Base-by-base conservation (phyloP, 2,797 vertebrate species). In the Orientallactaga sibirica region DNA sequence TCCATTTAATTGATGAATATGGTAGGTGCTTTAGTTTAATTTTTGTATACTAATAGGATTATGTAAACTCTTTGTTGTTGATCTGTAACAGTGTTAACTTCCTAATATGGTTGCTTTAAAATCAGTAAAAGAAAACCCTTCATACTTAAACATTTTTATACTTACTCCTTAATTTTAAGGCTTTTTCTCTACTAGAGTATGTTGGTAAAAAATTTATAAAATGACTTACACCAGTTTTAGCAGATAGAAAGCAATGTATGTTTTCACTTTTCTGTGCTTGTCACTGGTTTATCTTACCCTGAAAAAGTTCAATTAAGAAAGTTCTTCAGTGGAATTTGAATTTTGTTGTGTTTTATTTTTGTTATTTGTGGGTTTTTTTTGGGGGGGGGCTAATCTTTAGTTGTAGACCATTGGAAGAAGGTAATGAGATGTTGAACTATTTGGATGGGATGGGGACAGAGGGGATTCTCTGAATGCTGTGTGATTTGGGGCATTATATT, bases 361-460 rank as follows among this genome's bases (percentile, higher is more conserved):
- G 64, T 33, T 78, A 10, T 74, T 41, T 61, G 70, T 37, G 48
- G 95, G 94, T 88, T 75, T 89, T 61, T 89, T 88, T 96, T 2
- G 33, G 33, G 33, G 33, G 33, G 33, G 33, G 33, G 52, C 66
- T 94, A 95, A 94, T 97, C 68, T 83, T 64, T 91, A 93, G 79
- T 93, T 93, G 61, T 97, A 94, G 95, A 75, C 78, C 80, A 95
- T 81, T 97, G 92, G 84, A 97, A 95, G 88, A 97, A 97, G 97
- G 80, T 95, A 96, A 81, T 89, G 86, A 91, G 71, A 90, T 97
- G 27, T 95, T 81, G 95, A 91, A 91, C 5, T 93, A 4, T 95
- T 87, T 95, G 76, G 48, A 41, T 80, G n/a, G 55, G 43, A 62
- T 71, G 41, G 52, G 87, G 27, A 64, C 33, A 91, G 58, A 94